A percentile compares a stretch with the other conserved stretches of the same genome.
These are phyloP conservation scores for Pocillopora verrucosa DNA, from an alignment of 64 coral and sea anemone genomes.

Conservation along the genomic window DNA sequence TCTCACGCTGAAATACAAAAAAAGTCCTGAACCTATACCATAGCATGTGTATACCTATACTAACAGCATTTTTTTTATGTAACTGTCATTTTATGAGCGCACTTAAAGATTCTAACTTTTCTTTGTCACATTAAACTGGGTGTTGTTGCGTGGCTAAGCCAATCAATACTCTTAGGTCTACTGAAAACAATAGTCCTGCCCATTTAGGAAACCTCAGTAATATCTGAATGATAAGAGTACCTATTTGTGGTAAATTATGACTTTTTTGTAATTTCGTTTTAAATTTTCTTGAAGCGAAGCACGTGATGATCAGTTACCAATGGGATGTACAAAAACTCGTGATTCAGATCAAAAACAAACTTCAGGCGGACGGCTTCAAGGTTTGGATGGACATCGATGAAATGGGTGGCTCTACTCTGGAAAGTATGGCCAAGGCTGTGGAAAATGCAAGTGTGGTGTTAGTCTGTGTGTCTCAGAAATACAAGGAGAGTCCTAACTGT, in stretches of 20 bases:
- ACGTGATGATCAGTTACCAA: slow-evolving; percentile 94
- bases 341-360: slow-evolving; percentile 64
- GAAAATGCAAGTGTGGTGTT: slow-evolving; percentile 78
- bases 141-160: too few relatives aligned
- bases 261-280: background rate
- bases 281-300: slow-evolving; percentile 9
- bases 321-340: slow-evolving; percentile 85
- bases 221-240: too few relatives aligned
- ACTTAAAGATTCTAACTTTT: background rate
- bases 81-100: too few relatives aligned
- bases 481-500: slow-evolving; percentile 89
- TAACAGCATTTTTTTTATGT: too few relatives aligned
- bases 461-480: slow-evolving; percentile 91
- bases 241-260: background rate
- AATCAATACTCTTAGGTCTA: too few relatives aligned
- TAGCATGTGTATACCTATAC: too few relatives aligned
- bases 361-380: slow-evolving; percentile 69
- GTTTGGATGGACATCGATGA: slow-evolving; percentile 95
- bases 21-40: too few relatives aligned
- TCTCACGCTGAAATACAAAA: too few relatives aligned
- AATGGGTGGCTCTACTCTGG: slow-evolving; percentile 88
- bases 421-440: slow-evolving; percentile 85
- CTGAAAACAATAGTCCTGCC: too few relatives aligned
- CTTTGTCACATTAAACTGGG: too few relatives aligned
- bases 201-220: too few relatives aligned